Percentiles rank a stretch among this genome's conserved stretches.
phyloP scores from a whole-genome alignment of 2,113 vertebrate genomes.

The Rhabdomys dilectus region DNA sequence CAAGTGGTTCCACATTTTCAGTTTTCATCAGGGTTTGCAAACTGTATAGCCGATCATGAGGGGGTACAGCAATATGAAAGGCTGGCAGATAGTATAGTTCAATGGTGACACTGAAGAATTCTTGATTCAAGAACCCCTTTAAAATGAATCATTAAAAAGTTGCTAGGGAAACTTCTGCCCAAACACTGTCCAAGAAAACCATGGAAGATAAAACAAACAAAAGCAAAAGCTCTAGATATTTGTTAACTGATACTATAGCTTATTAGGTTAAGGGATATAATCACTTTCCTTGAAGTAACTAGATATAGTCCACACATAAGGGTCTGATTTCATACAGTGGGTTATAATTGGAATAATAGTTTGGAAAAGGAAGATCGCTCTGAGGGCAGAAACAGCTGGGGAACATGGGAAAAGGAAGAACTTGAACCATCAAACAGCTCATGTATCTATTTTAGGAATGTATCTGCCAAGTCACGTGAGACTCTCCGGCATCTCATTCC shows the following conservation, averaged over 20 bases:
- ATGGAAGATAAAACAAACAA: neutral
- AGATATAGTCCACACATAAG: neutral
- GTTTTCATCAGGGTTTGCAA: neutral
- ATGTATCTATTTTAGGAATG: neutral
- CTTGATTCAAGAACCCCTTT: constrained; percentile 5
- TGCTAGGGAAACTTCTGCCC: neutral
- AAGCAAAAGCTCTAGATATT: neutral
- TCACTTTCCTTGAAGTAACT: neutral
- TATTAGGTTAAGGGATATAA: neutral
- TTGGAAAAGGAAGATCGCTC: neutral
- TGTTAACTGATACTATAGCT: neutral
- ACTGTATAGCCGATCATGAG: neutral
- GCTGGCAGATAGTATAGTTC: neutral
- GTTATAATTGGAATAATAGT: neutral
- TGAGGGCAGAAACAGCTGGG: neutral
- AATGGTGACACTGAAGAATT: neutral
- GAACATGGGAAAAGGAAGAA: neutral
- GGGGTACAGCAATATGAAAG: neutral
- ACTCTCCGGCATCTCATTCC: neutral
- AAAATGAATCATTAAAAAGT: neutral
- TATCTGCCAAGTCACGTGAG: neutral
- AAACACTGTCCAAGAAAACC: neutral
- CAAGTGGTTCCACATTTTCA: neutral
- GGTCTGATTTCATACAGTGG: neutral
- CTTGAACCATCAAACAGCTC: neutral